Evolutionary conservation across 2,113 vertebrate species (phyloP), one percentile per base, ranked within the genome.

Genomic region (Amblyopsis rosae): DNA sequence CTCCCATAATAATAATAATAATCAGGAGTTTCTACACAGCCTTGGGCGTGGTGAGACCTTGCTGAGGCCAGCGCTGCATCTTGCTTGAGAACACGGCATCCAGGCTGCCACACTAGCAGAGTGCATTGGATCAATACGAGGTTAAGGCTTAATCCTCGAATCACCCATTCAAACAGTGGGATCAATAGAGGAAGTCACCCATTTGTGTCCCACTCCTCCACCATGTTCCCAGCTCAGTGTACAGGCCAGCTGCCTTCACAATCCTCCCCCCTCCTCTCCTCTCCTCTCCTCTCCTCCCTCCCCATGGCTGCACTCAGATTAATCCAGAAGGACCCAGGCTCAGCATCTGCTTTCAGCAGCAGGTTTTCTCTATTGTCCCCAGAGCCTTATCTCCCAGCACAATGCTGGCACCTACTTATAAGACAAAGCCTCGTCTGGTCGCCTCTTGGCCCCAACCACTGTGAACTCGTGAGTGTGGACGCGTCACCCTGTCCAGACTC

Each of bases 161-260:
- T 77, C 84, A 72, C 71, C 77, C 62, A 65, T 73, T 77, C 75
- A 85, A 65, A 69, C 60, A 26, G 61, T 41, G 17, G 26, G 80
- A 76, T 91, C 90, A 88, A 89, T 91, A 87, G 50, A 78, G 81
- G 77, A 87, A 87, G 88, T 86, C 82, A 74, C 81, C 70, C 75
- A 9, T 88, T 77, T 79, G 78, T 80, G 78, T 71, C 72, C 45
- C 63, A 74, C 70, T 74, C 45, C 77, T 76, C 10, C 26, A 0
- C 62, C 60, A 61, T 46, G 69, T 63, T 87, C 74, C 80, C 77
- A 73, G 61, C 64, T 64, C 72, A 49, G 68, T 70, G 74, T 26
- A 1, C 55, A 15, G 62, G 33, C 65, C 69, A 62, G 57, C 69
- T 73, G 76, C 62, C 26, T 47, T 13, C 13, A 6, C 3, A 5